phyloP scores from a whole-genome alignment of 1,140 invertebrate genomes.

The Solen grandis region DNA sequence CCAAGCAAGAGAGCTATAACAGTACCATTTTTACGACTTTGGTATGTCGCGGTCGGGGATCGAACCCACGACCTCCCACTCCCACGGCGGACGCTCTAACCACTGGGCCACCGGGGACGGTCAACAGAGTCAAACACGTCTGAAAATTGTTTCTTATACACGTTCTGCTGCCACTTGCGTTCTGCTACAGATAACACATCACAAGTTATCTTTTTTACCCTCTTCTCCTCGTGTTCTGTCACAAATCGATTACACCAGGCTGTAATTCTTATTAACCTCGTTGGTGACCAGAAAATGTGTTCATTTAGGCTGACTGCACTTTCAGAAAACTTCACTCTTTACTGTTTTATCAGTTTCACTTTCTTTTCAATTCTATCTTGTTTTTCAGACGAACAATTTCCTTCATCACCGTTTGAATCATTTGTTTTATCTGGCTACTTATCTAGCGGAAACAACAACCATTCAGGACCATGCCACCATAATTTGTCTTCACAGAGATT shows the following conservation, averaged over 20 bases:
- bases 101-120: too few species aligned
- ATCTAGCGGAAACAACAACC: neutral
- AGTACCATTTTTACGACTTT: too few species aligned
- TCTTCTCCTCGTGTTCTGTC: too few species aligned
- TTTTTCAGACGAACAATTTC: too few species aligned
- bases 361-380: too few species aligned
- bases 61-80: too few species aligned
- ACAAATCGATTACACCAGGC: too few species aligned
- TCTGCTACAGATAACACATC: neutral
- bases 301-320: neutral
- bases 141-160: neutral
- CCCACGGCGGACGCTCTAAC: too few species aligned
- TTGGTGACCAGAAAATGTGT: neutral
- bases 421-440: too few species aligned
- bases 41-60: too few species aligned
- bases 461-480: constrained; percentile 26
- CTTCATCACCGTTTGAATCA: too few species aligned
- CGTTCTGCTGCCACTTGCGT: neutral
- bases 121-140: constrained; percentile 30
- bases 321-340: neutral
- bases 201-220: neutral
- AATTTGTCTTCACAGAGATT: neutral
- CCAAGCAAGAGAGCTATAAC: too few species aligned
- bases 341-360: neutral
- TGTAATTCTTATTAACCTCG: neutral